Evolutionary conservation across 2,797 vertebrate genomes (phyloP).

Genomic region (Falco biarmicus): DNA sequence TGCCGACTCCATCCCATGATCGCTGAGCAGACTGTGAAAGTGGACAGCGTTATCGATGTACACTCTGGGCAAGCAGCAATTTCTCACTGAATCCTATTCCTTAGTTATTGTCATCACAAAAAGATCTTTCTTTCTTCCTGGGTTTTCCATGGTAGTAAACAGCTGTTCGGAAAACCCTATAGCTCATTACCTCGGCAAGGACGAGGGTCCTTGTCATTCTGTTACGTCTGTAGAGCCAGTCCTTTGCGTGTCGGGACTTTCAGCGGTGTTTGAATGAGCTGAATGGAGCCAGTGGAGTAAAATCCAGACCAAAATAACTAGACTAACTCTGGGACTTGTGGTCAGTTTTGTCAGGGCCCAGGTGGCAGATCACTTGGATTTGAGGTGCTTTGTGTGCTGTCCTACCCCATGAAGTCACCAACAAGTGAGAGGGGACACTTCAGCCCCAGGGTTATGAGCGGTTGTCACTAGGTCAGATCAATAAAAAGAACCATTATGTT

Average conservation of each 20-base stretch:
- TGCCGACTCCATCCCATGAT: background rate
- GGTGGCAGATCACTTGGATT: background rate
- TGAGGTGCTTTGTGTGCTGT: background rate
- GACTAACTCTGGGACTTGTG: background rate
- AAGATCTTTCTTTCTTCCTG: background rate
- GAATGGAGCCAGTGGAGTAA: background rate
- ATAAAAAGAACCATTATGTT: background rate
- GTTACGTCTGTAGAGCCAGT: background rate
- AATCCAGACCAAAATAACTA: background rate
- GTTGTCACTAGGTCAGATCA: background rate
- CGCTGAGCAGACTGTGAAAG: background rate
- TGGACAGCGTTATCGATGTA: background rate
- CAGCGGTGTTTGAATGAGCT: background rate
- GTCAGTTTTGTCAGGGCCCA: rapidly evolving
- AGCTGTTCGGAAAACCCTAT: background rate
- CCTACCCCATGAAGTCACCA: background rate
- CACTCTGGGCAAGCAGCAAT: background rate
- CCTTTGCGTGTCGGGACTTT: background rate
- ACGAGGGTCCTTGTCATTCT: background rate
- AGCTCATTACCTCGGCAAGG: background rate
- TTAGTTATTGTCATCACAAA: background rate
- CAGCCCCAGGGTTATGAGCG: background rate
- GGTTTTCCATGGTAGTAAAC: background rate
- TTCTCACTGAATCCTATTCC: background rate
- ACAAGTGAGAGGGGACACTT: background rate